Conservation (phyloP, 2,888 invertebrate genomes). For the Xylota segnis region DNA sequence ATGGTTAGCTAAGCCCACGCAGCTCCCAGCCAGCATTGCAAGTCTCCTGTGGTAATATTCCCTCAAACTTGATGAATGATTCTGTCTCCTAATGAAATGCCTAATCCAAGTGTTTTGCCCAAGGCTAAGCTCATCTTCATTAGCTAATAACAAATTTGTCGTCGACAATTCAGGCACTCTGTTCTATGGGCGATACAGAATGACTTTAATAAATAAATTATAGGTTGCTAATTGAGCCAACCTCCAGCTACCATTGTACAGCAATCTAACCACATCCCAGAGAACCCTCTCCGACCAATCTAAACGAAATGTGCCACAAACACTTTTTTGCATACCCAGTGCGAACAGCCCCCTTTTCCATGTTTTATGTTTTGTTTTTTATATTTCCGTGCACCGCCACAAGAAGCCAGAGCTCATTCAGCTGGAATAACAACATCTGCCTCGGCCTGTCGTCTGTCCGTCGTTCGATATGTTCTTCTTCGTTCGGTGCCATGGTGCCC, state of each 20-base stretch:
- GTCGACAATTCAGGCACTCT: not conserved
- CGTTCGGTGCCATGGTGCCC: conserved; percentile 70
- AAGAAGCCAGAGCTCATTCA: conserved; percentile 66
- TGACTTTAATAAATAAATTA: conserved; percentile 70
- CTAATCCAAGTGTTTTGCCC: conserved; percentile 8
- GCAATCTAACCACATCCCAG: conserved; percentile 73
- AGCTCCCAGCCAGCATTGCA: not conserved
- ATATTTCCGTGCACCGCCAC: conserved; percentile 33
- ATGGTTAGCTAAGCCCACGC: not conserved
- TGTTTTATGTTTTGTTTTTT: conserved; percentile 37
- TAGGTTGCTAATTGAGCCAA: conserved; percentile 72
- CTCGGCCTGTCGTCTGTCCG: conserved; percentile 77
- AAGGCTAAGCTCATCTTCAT: conserved; percentile 30
- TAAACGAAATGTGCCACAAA: conserved; percentile 71
- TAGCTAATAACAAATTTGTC: conserved; percentile 46
- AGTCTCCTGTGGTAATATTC: too few species aligned
- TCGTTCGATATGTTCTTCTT: conserved; percentile 77
- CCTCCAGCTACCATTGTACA: conserved; percentile 69
- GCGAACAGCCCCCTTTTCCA: conserved; percentile 68
- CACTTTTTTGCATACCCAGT: conserved; percentile 74
- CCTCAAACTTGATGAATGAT: conserved; percentile 36
- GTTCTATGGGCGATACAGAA: conserved; percentile 44
- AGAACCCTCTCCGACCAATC: conserved; percentile 69
- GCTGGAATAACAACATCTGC: conserved; percentile 76
- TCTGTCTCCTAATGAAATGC: conserved; percentile 43